Base-by-base conservation (phyloP, 2,113 vertebrate species). In the Rhodinocichla rosea region DNA sequence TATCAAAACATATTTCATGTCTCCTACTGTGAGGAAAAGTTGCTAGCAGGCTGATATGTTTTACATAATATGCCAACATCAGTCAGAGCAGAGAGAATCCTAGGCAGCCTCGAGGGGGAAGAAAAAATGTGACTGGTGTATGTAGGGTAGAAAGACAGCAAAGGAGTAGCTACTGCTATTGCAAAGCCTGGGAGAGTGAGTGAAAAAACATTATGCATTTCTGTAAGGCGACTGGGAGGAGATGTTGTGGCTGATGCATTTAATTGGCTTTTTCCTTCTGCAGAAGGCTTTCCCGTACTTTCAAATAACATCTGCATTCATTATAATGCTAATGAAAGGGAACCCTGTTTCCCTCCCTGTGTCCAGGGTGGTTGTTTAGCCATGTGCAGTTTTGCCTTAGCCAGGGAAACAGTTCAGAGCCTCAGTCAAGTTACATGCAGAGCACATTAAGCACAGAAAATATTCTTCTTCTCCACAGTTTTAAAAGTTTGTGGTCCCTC, bases 11-110 rank as follows among this genome's bases (percentile, higher is more conserved):
- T 82, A 62, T 85, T 96, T 96, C 42, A 10, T 52, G 42, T 79
- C 67, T 93, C 92, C 59, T 85, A 47, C 81, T 87, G 90, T 62
- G 82, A 95, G 62, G 68, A 77, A 56, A 91, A 93, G 82, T 76
- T 93, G 75, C 78, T 79, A 75, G 62, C 37, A 7, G 49, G 79
- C 70, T 71, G 81, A 27, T 87, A n/a, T 6, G 47, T 83, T 95
- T 90, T 91, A 59, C 11, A 17, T 85, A 76, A 50, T 85, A 86
- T 63, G 87, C 75, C 82, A 91, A 13, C 37, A 35, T 90, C 55
- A 81, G 89, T 89, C 91, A 90, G 83, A 69, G 44, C 42, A 78
- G 71, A 85, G 63, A 65, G 45, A 83, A 85, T 76, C 35, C 35
- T 70, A 63, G 63, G 30, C 53, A 77, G 76, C 7, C 3, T 45